phyloP scores from a whole-genome alignment of 2,888 invertebrate species.

The Drosophila mimetica region DNA sequence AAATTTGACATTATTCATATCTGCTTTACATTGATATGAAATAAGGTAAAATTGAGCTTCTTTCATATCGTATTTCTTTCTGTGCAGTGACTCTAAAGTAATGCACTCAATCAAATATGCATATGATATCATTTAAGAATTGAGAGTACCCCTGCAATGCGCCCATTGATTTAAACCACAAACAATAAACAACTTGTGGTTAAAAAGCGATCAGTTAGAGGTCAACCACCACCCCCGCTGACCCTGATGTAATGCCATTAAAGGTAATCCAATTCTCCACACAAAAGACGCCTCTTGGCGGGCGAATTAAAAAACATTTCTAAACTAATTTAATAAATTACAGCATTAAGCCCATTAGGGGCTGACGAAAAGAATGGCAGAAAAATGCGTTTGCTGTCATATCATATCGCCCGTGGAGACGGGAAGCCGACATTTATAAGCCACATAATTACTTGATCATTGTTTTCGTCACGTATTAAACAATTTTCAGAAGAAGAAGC shows the following conservation, averaged over 20 bases:
- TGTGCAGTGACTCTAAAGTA: background rate
- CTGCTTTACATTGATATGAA: no score
- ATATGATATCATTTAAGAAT: slow-evolving; percentile 6
- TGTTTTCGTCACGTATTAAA: slow-evolving; percentile 69
- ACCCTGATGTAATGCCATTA: slow-evolving; percentile 36
- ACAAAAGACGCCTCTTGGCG: slow-evolving; percentile 5
- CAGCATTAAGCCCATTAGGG: slow-evolving; percentile 27
- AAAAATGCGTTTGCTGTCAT: slow-evolving; percentile 50
- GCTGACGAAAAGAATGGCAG: slow-evolving; percentile 45
- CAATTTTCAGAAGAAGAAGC: slow-evolving; percentile 56
- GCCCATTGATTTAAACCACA: slow-evolving; percentile 26
- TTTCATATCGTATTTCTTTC: no score
- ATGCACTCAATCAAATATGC: background rate
- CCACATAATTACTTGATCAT: slow-evolving; percentile 68
- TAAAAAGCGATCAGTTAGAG: slow-evolving; percentile 34
- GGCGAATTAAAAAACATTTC: slow-evolving; percentile 56
- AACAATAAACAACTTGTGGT: slow-evolving; percentile 15
- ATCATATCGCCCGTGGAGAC: slow-evolving; percentile 3
- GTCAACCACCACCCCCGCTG: slow-evolving; percentile 13
- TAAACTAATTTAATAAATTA: slow-evolving; percentile 51
- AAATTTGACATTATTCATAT: no score
- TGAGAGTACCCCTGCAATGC: background rate
- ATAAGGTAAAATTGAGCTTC: no score
- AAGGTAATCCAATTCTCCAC: slow-evolving; percentile 36
- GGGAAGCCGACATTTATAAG: slow-evolving; percentile 46